phyloP scores from a whole-genome alignment of 1,140 invertebrate species.

The Calycopis cecrops region DNA sequence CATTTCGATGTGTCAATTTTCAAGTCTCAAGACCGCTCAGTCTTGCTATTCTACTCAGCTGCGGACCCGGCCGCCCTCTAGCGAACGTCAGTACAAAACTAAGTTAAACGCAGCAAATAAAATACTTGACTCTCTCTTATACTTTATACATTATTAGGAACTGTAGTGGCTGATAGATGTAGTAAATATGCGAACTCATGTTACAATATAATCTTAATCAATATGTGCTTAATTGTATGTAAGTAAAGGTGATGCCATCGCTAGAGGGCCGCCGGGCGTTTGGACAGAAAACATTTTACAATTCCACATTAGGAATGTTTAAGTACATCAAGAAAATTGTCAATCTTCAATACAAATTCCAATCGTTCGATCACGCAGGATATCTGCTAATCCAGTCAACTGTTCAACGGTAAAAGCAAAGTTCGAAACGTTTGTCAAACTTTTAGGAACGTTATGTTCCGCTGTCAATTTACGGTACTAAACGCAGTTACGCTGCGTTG shows the following conservation, averaged over 20 bases:
- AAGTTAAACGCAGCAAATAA: slow-evolving; percentile 47
- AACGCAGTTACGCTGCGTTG: too few relatives aligned
- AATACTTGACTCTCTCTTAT: slow-evolving; percentile 43
- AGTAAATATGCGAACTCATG: slow-evolving; percentile 8
- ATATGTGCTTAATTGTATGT: slow-evolving; percentile 21
- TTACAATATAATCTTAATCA: slow-evolving; percentile 23
- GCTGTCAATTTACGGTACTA: too few relatives aligned
- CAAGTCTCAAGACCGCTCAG: slow-evolving; percentile 32
- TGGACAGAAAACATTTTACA: slow-evolving; percentile 47
- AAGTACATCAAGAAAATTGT: slow-evolving; percentile 39
- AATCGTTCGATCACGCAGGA: slow-evolving; percentile 35
- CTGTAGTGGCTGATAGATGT: slow-evolving; percentile 31
- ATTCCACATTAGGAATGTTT: slow-evolving; percentile 51
- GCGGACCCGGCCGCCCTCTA: slow-evolving; percentile 30
- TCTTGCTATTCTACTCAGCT: slow-evolving; percentile 14
- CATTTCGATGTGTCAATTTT: slow-evolving; percentile 51
- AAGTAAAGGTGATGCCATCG: slow-evolving; percentile 27
- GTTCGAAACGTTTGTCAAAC: slow-evolving; percentile 23
- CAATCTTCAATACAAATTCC: slow-evolving; percentile 42
- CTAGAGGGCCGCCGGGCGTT: slow-evolving; percentile 35
- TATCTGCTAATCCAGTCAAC: too few relatives aligned
- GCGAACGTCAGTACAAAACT: slow-evolving; percentile 43
- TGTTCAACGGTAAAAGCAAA: too few relatives aligned
- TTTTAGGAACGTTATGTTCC: too few relatives aligned
- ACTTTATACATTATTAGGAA: slow-evolving; percentile 64